Base-by-base conservation (phyloP, 2,888 invertebrate genomes). In the Scaptomyza flava region DNA sequence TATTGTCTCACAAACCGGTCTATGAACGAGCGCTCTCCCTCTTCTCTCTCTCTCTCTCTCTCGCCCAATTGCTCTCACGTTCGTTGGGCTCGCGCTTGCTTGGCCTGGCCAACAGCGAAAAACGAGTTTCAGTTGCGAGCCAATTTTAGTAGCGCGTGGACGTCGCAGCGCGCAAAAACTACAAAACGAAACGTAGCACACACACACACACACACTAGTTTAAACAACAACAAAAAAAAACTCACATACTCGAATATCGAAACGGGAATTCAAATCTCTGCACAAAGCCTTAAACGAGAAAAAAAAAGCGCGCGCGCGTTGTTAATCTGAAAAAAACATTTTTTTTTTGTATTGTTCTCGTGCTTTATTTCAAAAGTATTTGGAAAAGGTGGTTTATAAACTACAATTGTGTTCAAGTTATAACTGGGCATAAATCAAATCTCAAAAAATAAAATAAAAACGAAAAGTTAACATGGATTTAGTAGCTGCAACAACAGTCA, bases 41-140 rank as follows among this genome's bases (percentile, higher is more conserved):
- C 34, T 8, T 14, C 48, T 9, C 46, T 41, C 52, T 34, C 33
- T 17, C n/a, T 14, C 48, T 9, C 46, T 41, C 52, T 34, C 33
- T 17, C n/a, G n/a, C n/a, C n/a, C 31, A 5, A 14, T 47, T 11
- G 36, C 8, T 50, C 58, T 53, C 46, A 11, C 36, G 42, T 20
- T 56, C 6, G 23, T 50, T 34, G 30, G 6, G 54, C 42, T 50
- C 48, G 51, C 46, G 64, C 75, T 69, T 60, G 64, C 75, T 72
- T 60, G 73, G 66, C 62, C 65, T 48, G 68, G 76, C 47, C 43
- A 64, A 70, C 33, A 52, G 61, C 41, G 6, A n/a, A 41, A 84
- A 89, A 90, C 90, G 82, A 89, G 90, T 89, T 90, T 90, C 78
- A 90, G 90, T 90, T 89, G 81, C 70, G 67, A 82, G 76, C 52